Evolutionary conservation across 2,113 vertebrate genomes (phyloP).

Genomic region (Odocoileus virginianus): DNA sequence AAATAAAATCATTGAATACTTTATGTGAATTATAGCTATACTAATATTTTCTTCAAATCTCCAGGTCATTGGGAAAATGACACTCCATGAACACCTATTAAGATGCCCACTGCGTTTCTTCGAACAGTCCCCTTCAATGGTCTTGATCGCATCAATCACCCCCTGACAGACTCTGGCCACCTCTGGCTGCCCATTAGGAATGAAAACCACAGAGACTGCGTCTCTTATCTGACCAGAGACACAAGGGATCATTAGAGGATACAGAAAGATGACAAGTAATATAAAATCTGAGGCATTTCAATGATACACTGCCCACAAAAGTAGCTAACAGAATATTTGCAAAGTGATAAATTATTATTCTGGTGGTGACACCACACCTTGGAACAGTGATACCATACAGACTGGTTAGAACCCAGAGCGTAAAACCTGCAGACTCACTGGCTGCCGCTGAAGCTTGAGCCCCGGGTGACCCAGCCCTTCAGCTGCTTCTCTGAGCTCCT

Average conservation of each 20-base stretch:
- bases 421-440: background rate
- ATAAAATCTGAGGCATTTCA: background rate
- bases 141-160: background rate
- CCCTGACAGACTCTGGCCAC: background rate
- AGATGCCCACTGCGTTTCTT: background rate
- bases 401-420: background rate
- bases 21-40: background rate
- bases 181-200: background rate
- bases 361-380: background rate
- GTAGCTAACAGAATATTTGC: background rate
- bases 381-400: accelerated
- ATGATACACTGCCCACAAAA: background rate
- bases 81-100: background rate
- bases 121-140: background rate
- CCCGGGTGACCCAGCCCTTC: background rate
- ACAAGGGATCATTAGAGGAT: background rate
- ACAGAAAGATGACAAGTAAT: background rate
- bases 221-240: background rate
- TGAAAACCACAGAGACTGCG: background rate
- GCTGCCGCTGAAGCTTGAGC: background rate
- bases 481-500: background rate
- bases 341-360: background rate
- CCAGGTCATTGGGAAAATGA: background rate
- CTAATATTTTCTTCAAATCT: background rate
- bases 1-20: background rate